Evolutionary conservation across 2,888 invertebrate genomes (phyloP).

Genomic region (Dicranocentrus wangi): DNA sequence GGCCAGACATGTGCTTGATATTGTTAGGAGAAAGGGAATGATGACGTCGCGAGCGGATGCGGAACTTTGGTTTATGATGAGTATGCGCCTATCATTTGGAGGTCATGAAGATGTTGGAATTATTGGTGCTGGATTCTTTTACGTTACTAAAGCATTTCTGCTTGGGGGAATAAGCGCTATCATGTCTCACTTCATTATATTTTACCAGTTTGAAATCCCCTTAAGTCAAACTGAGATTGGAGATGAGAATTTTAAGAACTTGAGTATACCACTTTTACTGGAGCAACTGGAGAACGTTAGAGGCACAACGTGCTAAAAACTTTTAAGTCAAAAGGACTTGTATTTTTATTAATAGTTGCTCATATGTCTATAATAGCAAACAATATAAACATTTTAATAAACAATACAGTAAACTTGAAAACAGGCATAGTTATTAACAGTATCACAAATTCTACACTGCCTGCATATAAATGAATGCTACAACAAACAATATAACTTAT

Average conservation of each 20-base stretch:
- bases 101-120: slow-evolving; percentile 49
- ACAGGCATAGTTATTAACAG: no score
- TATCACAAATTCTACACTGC: no score
- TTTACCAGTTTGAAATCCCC: slow-evolving; percentile 36
- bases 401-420: no score
- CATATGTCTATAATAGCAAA: no score
- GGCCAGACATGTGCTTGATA: slow-evolving; percentile 37
- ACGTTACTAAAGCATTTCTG: slow-evolving; percentile 32
- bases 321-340: no score
- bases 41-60: slow-evolving; percentile 41
- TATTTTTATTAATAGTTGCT: no score
- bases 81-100: slow-evolving; percentile 46
- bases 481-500: no score
- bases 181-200: slow-evolving; percentile 27
- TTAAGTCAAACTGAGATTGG: slow-evolving; percentile 18
- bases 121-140: slow-evolving; percentile 34
- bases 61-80: slow-evolving; percentile 50
- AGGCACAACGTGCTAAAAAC: no score
- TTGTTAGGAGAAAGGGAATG: slow-evolving; percentile 40
- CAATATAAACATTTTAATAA: no score
- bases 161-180: slow-evolving; percentile 37
- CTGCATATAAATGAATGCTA: no score
- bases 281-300: no score
- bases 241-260: neutral
- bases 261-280: no score